These are phyloP conservation scores for Phaonia tiefii DNA, from an alignment of 2,888 invertebrate species.

Conservation along the genomic window DNA sequence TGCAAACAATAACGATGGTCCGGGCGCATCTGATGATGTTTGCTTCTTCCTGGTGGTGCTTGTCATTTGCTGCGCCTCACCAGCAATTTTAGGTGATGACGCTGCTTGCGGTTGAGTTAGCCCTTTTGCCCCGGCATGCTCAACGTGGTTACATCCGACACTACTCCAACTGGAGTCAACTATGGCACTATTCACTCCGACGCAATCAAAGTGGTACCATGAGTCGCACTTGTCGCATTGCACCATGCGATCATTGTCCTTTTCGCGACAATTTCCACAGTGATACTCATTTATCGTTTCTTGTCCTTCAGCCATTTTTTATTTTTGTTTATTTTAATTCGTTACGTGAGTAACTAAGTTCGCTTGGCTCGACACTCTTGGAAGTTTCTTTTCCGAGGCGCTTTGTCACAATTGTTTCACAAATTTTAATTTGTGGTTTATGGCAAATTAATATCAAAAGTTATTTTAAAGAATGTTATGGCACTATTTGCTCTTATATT, in stretches of 20 bases:
- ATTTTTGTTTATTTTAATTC: too few relatives aligned
- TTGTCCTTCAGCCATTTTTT: background rate
- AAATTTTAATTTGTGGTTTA: too few relatives aligned
- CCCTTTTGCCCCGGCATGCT: too few relatives aligned
- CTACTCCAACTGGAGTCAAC: slow-evolving; percentile 42
- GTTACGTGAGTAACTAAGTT: background rate
- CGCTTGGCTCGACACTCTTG: background rate
- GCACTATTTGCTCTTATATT: too few relatives aligned
- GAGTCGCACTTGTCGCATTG: too few relatives aligned
- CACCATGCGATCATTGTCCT: too few relatives aligned
- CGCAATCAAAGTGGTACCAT: too few relatives aligned
- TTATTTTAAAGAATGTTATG: background rate
- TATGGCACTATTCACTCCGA: too few relatives aligned
- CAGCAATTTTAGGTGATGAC: slow-evolving; percentile 5
- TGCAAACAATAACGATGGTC: background rate
- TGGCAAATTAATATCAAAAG: background rate
- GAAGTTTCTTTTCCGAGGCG: background rate
- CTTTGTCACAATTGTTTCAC: too few relatives aligned
- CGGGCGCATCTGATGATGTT: background rate
- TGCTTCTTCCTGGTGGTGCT: background rate
- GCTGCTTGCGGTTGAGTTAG: slow-evolving; percentile 4
- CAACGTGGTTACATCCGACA: slow-evolving; percentile 27
- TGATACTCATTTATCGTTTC: background rate
- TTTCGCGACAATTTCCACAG: slow-evolving; percentile 20
- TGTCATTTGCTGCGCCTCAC: slow-evolving; percentile 11